A percentile compares a stretch with the other conserved stretches of the same genome.
Conservation (phyloP, 2,888 invertebrate species). For the Agriopis marginaria region DNA sequence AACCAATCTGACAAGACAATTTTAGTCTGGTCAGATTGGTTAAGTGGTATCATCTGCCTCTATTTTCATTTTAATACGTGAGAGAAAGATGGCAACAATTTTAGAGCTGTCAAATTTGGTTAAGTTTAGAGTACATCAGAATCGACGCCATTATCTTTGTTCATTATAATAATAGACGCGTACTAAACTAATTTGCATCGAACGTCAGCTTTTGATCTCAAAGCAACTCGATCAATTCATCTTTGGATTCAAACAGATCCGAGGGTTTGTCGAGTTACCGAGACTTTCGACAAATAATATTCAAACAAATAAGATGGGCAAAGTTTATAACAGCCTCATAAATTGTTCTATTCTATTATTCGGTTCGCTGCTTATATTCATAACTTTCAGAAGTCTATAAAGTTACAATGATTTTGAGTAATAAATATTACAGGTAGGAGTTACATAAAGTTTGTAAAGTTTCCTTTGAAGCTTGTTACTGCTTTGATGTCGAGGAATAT, state of each 20-base stretch:
- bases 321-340: conserved; percentile 51
- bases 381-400: conserved; percentile 29
- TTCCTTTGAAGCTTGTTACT: conserved; percentile 7
- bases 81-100: no score
- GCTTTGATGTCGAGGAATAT: not conserved
- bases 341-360: conserved; percentile 46
- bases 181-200: not conserved
- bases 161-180: not conserved
- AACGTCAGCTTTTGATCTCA: conserved; percentile 30
- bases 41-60: no score
- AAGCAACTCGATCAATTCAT: conserved; percentile 48
- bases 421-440: conserved; percentile 23
- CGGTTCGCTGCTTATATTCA: conserved; percentile 33
- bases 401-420: conserved; percentile 43
- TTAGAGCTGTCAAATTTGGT: no score
- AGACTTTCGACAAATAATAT: conserved; percentile 48
- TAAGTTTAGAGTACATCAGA: no score
- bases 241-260: conserved; percentile 49
- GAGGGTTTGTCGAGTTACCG: conserved; percentile 41
- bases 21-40: no score
- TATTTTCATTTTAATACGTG: no score
- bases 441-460: conserved; percentile 30
- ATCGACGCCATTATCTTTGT: no score
- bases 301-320: conserved; percentile 46
- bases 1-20: no score